Percentiles rank a stretch among this genome's conserved stretches.
Evolutionary conservation across 2,888 invertebrate species (phyloP).

Genomic region (Caenorhabditis imperialis): DNA sequence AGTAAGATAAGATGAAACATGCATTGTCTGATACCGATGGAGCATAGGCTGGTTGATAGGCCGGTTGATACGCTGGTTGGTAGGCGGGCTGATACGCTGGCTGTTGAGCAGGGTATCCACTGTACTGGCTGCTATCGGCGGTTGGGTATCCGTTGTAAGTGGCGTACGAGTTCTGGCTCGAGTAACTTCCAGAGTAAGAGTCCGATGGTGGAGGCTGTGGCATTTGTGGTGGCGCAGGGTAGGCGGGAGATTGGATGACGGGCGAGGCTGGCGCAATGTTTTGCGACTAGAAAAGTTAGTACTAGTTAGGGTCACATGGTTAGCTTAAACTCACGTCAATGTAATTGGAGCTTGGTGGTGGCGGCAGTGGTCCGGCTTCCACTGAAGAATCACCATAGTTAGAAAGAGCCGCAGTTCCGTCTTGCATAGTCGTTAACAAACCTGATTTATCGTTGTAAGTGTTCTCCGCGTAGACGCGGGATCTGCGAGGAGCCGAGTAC

Average conservation of each 20-base stretch:
- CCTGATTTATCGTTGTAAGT: constrained; percentile 42
- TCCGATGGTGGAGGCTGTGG: constrained; percentile 40
- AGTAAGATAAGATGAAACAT: background rate
- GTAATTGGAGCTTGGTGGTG: constrained; percentile 41
- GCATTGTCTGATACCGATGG: constrained; percentile 8
- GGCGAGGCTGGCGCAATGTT: constrained; percentile 48
- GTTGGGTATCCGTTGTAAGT: constrained; percentile 30
- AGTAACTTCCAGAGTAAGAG: constrained; percentile 29
- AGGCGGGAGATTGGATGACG: constrained; percentile 26
- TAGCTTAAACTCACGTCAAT: constrained; percentile 39
- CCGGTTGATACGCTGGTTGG: constrained; percentile 50
- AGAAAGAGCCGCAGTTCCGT: constrained; percentile 44
- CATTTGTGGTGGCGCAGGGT: constrained; percentile 27
- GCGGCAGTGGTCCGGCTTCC: constrained; percentile 50
- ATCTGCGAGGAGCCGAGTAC: constrained; percentile 41
- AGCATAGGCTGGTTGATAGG: constrained; percentile 44
- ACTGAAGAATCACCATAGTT: constrained; percentile 55
- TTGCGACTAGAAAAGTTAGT: constrained; percentile 51
- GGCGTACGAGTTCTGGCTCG: constrained; percentile 17
- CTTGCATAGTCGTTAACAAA: constrained; percentile 38
- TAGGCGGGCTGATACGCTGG: constrained; percentile 50
- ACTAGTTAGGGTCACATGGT: constrained; percentile 13
- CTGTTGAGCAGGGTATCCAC: constrained; percentile 46
- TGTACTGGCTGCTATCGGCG: constrained; percentile 34
- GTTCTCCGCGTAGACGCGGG: constrained; percentile 32